Evolutionary conservation across 2,888 invertebrate genomes (phyloP), one percentile per base, ranked within the genome.

Genomic region (Brenthis ino): DNA sequence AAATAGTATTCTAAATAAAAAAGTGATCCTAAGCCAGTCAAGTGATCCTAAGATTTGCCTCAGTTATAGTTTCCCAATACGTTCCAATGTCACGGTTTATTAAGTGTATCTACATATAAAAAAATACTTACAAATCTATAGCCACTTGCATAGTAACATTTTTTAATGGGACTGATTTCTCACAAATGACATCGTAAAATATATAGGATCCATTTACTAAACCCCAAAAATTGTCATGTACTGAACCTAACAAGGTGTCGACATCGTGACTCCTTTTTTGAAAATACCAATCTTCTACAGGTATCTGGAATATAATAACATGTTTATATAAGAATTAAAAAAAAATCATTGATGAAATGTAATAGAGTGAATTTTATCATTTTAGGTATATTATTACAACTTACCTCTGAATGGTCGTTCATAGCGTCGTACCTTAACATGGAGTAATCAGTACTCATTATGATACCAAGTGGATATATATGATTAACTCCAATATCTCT

Each of bases 151-250:
- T 70, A 14, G 74, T 78, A 14, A 89, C 76, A 16, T 77, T 76
- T 55, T 74, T 82, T 33, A 87, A 72, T 13, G 79, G 74, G 5
- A 91, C 72, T 0, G 85, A 79, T 56, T 77, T 82, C 77, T 93
- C 93, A 74, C 93, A 93, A 70, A 91, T 84, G 20, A 92, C 87
- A 66, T 88, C 83, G 69, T 80, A 87, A 74, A 91, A 93, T 50
- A 86, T 72, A 67, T 82, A 81, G 6, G 88, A 82, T 48, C 78
- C 77, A 64, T 92, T 87, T 54, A 88, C 86, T 13, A 87, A 76
- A n/a, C 80, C 77, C 93, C 91, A 92, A n/a, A 78, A 73, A 28
- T 79, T 77, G 37, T 85, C 80, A 5, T 74, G 75, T 5, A 92
- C 76, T 0, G 87, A 85, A 1, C 88, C 89, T 14, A 81, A 72